Evolutionary conservation across 2,888 invertebrate genomes (phyloP).

Genomic region (Heteromurus nitidus): DNA sequence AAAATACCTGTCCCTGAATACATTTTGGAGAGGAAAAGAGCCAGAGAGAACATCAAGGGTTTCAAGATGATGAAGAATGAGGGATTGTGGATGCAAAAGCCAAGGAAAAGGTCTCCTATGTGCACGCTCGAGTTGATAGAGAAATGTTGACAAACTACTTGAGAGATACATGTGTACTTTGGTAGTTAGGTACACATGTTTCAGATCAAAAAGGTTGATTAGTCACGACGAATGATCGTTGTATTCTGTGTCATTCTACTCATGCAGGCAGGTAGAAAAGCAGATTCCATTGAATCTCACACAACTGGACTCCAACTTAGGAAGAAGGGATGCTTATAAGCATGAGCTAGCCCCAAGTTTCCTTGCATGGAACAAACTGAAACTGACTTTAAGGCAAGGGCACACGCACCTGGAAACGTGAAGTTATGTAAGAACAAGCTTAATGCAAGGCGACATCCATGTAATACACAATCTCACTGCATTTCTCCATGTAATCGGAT

Average conservation of each 20-base stretch:
- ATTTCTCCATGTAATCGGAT: not conserved
- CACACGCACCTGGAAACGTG: too few species aligned
- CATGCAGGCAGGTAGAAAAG: not conserved
- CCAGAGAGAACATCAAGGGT: not conserved
- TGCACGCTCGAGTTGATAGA: conserved; percentile 43
- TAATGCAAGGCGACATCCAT: not conserved
- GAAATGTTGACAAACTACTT: conserved; percentile 65
- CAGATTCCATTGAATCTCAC: not conserved
- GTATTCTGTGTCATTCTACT: conserved; percentile 49
- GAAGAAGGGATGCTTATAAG: too few species aligned
- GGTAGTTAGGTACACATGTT: conserved; percentile 65
- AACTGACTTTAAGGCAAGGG: too few species aligned
- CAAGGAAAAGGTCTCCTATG: too few species aligned
- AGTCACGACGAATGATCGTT: conserved; percentile 49
- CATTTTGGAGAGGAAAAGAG: conserved; percentile 4
- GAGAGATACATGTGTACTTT: conserved; percentile 65
- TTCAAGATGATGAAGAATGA: too few species aligned
- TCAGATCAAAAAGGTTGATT: conserved; percentile 66
- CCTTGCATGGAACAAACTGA: too few species aligned
- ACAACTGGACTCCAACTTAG: too few species aligned
- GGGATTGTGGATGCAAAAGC: too few species aligned
- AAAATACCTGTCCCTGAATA: too few species aligned
- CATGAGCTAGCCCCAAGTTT: too few species aligned
- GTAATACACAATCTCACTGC: conserved; percentile 14
- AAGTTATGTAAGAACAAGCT: too few species aligned